These are phyloP conservation scores for Nycticryphes semicollaris DNA, from an alignment of 2,113 vertebrate genomes.

Conservation along the genomic window DNA sequence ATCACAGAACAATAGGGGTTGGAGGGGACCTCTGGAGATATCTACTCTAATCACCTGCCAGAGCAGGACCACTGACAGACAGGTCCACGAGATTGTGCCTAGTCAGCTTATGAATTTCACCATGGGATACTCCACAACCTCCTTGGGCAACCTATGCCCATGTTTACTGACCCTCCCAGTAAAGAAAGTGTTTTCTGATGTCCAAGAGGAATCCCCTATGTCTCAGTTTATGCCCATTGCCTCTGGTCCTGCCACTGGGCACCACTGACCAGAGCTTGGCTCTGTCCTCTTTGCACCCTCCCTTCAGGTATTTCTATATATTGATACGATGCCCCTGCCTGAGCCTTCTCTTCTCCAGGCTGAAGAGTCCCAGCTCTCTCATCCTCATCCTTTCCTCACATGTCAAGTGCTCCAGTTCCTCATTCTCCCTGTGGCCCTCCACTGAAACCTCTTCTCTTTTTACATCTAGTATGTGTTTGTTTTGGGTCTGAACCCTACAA, in stretches of 20 bases:
- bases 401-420: background rate
- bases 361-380: background rate
- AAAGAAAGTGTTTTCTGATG: background rate
- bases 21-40: background rate
- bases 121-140: background rate
- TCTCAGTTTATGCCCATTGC: background rate
- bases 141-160: background rate
- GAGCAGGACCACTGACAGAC: background rate
- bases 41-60: background rate
- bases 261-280: background rate
- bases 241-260: background rate
- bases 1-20: background rate
- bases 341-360: background rate
- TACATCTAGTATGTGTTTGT: background rate
- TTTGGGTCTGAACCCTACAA: background rate
- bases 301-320: background rate
- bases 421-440: no score
- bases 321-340: background rate
- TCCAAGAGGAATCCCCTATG: background rate
- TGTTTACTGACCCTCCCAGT: background rate
- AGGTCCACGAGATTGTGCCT: accelerated
- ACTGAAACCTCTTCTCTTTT: background rate
- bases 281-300: background rate
- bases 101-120: background rate
- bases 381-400: background rate